These are phyloP conservation scores for Echeneis naucrates DNA, from an alignment of 2,797 vertebrate species.

Conservation along the genomic window DNA sequence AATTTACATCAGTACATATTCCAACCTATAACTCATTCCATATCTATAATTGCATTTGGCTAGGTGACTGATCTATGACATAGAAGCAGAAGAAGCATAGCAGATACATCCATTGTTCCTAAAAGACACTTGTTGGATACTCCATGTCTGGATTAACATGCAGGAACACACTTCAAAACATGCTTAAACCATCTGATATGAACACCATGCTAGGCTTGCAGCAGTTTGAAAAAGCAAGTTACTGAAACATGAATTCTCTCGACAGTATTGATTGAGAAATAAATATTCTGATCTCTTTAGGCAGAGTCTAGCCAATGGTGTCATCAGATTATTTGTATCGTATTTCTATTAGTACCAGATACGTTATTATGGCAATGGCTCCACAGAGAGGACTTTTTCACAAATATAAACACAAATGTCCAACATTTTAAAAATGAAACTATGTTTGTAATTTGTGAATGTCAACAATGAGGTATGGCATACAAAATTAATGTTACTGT, in stretches of 20 bases:
- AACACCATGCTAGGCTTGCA: slow-evolving; percentile 6
- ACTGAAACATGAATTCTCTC: neutral
- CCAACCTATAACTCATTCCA: neutral
- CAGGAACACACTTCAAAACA: slow-evolving; percentile 13
- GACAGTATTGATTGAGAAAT: neutral
- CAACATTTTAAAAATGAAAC: neutral
- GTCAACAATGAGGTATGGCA: no score
- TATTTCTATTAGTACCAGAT: neutral
- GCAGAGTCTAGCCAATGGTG: neutral
- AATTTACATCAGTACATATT: slow-evolving; percentile 4
- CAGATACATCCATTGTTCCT: neutral
- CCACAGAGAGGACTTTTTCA: no score
- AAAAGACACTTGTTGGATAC: neutral
- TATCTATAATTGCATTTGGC: neutral
- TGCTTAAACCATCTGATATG: neutral
- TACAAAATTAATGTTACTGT: no score
- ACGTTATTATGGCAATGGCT: no score
- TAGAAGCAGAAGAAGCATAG: slow-evolving; percentile 8
- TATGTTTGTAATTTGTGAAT: neutral
- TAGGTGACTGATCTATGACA: neutral
- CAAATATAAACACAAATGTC: no score
- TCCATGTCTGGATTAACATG: slow-evolving; percentile 7
- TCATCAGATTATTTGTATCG: neutral
- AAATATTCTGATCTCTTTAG: neutral
- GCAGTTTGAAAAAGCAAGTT: neutral